These are phyloP conservation scores for Epirrhoe alternata DNA, from an alignment of 2,888 invertebrate species.

Conservation along the genomic window DNA sequence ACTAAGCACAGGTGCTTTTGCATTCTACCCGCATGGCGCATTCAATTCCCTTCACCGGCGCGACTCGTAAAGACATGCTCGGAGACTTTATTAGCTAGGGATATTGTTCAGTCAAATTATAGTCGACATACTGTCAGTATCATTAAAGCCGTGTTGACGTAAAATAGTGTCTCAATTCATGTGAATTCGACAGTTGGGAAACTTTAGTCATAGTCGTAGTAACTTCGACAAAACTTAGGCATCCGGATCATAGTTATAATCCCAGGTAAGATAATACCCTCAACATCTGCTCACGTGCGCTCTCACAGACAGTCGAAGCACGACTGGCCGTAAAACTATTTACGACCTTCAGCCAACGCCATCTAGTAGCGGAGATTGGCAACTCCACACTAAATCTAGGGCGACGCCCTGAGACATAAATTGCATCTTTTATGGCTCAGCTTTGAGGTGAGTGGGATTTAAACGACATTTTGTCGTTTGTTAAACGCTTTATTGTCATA, in stretches of 20 bases:
- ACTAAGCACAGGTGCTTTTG: conserved; percentile 48
- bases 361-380: conserved; percentile 76
- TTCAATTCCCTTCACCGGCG: conserved; percentile 68
- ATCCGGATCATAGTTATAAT: conserved; percentile 8
- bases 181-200: background rate
- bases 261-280: conserved; percentile 16
- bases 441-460: conserved; percentile 71
- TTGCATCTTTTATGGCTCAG: conserved; percentile 72
- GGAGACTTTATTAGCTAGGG: conserved; percentile 62
- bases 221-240: no score
- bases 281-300: conserved; percentile 50
- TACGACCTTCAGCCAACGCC: conserved; percentile 71
- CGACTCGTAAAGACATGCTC: conserved; percentile 59
- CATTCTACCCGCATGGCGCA: conserved; percentile 66
- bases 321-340: conserved; percentile 67
- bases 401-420: conserved; percentile 57
- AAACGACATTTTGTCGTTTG: conserved; percentile 69
- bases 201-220: conserved; percentile 2
- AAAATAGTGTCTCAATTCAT: no score
- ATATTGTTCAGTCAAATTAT: conserved; percentile 56
- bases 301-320: conserved; percentile 49
- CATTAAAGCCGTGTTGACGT: no score
- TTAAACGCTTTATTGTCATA: conserved; percentile 55
- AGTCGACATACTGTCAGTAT: background rate
- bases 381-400: conserved; percentile 61